Evolutionary conservation across 1,140 invertebrate species (phyloP), one percentile per base, ranked within the genome.

Genomic region (Elysia chlorotica): DNA sequence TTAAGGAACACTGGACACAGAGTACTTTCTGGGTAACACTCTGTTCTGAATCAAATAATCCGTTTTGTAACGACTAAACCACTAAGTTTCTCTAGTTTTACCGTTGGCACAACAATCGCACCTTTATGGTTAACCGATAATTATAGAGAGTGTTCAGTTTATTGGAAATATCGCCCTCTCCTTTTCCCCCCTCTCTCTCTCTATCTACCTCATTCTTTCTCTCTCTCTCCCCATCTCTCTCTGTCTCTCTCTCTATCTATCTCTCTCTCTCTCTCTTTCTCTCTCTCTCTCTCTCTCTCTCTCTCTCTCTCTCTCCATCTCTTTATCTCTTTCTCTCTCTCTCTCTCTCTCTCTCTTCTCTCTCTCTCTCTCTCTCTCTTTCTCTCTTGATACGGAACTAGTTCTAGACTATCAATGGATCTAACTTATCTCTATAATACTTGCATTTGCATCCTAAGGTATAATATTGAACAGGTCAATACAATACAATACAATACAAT

Each of bases 231-330:
- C n/a, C n/a, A n/a, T n/a, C n/a, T n/a, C n/a, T n/a, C n/a, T n/a
- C n/a, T n/a, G n/a, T n/a, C n/a, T n/a, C n/a, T n/a, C n/a, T n/a
- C n/a, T n/a, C n/a, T n/a, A n/a, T 31, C 59, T 19, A 35, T 63
- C 61, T 63, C 33, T 63, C 61, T 63, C 61, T 36, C 31, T 35
- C 65, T 66, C 65, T 48, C 65, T 25, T n/a, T 63, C 61, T 63
- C 25, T 14, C 35, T 61, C 37, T 28, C 35, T 14, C 30, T 23
- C 3, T 28, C 31, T 10, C 33, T 2, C n/a, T 41, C 28, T 4
- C 25, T 61, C 30, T 23, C 1, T 21, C 2, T 63, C 25, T 56
- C 48, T 54, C 35, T 25, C 59, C 14, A n/a, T 54, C 2, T 33
- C 41, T 33, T 21, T 35, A n/a, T 37, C 31, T 54, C 21, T n/a